These are phyloP conservation scores for Geodia barretti DNA, from an alignment of 37 sponge, comb jelly and placozoan genomes.

Conservation along the genomic window DNA sequence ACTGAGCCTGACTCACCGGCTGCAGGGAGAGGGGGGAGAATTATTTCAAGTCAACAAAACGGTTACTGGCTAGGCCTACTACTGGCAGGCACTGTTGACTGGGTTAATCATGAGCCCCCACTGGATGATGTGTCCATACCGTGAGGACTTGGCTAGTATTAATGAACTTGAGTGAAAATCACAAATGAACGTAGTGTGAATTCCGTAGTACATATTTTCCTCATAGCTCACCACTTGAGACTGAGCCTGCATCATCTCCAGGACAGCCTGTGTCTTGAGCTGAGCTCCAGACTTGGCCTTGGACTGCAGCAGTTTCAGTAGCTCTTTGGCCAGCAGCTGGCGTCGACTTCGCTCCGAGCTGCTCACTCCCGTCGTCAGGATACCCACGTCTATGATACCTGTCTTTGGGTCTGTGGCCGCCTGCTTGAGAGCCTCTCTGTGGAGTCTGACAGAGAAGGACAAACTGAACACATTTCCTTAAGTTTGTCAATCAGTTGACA, in stretches of 20 bases:
- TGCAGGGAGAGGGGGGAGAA: slow-evolving; percentile 3
- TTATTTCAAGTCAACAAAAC: no score
- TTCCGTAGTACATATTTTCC: no score
- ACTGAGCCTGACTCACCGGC: slow-evolving; percentile 71
- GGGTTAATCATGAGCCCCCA: no score
- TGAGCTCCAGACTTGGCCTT: slow-evolving; percentile 32
- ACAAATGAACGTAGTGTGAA: background rate
- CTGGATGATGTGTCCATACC: no score
- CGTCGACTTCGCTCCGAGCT: slow-evolving; percentile 73
- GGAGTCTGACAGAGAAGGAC: slow-evolving; percentile 71
- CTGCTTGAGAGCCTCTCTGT: slow-evolving; percentile 98
- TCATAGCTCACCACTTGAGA: slow-evolving; percentile 64
- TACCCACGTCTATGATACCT: slow-evolving; percentile 95
- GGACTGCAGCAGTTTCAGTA: slow-evolving; percentile 64
- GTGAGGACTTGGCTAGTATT: no score
- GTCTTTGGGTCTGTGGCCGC: slow-evolving; percentile 99
- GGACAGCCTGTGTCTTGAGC: slow-evolving; percentile 50
- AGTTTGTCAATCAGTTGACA: no score
- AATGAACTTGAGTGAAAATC: background rate
- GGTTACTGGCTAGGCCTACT: no score
- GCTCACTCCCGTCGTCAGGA: slow-evolving; percentile 96
- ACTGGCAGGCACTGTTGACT: no score
- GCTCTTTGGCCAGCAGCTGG: slow-evolving; percentile 69
- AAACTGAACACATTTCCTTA: no score
- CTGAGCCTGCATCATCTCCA: slow-evolving; percentile 64